Conservation (phyloP, 2,797 vertebrate genomes). For the Huso huso region DNA sequence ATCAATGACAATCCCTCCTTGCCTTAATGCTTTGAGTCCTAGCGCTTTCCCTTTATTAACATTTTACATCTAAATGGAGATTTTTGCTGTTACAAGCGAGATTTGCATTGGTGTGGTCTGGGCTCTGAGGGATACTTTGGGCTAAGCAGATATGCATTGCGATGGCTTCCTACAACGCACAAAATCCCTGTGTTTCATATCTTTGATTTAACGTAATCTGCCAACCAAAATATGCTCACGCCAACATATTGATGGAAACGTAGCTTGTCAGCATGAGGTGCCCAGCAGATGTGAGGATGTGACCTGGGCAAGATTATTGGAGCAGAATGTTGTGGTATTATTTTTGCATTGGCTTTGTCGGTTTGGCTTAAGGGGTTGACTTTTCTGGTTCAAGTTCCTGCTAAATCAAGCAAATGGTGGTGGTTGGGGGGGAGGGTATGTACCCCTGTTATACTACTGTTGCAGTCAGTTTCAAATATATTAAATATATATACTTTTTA, state of each 20-base stretch:
- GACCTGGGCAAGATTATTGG: constrained; percentile 40
- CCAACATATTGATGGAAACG: constrained; percentile 26
- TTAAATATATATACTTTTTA: constrained; percentile 14
- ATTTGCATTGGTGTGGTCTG: no score
- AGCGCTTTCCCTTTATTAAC: no score
- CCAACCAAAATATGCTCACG: constrained; percentile 29
- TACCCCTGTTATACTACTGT: constrained; percentile 46
- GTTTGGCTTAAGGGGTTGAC: constrained; percentile 41
- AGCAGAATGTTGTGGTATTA: constrained; percentile 28
- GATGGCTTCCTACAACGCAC: not conserved
- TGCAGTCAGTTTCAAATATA: constrained; percentile 50
- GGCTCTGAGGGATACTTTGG: not conserved
- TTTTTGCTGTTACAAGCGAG: no score
- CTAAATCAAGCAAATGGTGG: no score
- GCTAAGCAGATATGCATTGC: not conserved
- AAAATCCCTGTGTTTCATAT: not conserved
- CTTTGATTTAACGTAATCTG: constrained; percentile 5
- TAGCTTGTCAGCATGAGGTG: constrained; percentile 35
- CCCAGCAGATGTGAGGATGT: constrained; percentile 41
- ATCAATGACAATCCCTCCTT: no score
- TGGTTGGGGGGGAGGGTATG: not conserved
- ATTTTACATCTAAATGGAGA: no score
- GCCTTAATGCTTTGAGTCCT: no score
- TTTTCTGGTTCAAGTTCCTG: no score
- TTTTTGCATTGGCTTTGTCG: constrained; percentile 26